Evolutionary conservation across 2,888 invertebrate genomes (phyloP), one percentile per base, ranked within the genome.

Genomic region (Nephrotoma guestfalica): DNA sequence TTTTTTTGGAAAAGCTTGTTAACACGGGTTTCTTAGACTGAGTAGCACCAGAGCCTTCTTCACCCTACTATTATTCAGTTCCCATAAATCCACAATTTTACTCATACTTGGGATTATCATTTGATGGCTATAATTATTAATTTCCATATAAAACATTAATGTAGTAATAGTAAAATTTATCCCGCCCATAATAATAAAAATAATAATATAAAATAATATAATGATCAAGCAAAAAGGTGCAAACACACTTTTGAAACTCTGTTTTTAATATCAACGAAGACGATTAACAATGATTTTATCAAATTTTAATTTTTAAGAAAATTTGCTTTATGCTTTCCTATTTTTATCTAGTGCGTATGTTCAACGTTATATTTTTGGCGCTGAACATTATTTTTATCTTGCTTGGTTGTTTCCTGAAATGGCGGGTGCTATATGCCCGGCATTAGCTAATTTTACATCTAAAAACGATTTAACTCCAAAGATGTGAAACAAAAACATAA

Each of bases 21-120:
- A 97, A 97, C 92, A 98, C 98, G 88, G 98, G 98, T 89, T 98
- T 98, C 93, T 95, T 98, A 92, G 97, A 98, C 93, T 98, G 96
- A 96, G 94, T 94, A 93, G 93, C 93, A 92, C 94, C 94, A 93
- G 94, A 94, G 93, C 94, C 94, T 91, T 94, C 94, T 94, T 94
- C 95, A 94, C 93, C 94, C 91, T 94, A 94, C 92, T 95, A 94
- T 92, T 94, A 94, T 91, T 93, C 95, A 92, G 93, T 94, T 90
- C 95, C 95, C 90, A 93, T 95, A 89, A 95, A 94, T 92, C 94
- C 95, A 91, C 94, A 93, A 90, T 95, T 95, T 92, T 95, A 95
- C 91, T 95, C 95, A 90, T 94, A 94, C 90, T 92, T 94, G 89
- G 91, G 91, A 87, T 89, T 90, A 86, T 93, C 94, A 88, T 93